Conservation (phyloP, 2,113 vertebrate species). For the Taxidea taxus region DNA sequence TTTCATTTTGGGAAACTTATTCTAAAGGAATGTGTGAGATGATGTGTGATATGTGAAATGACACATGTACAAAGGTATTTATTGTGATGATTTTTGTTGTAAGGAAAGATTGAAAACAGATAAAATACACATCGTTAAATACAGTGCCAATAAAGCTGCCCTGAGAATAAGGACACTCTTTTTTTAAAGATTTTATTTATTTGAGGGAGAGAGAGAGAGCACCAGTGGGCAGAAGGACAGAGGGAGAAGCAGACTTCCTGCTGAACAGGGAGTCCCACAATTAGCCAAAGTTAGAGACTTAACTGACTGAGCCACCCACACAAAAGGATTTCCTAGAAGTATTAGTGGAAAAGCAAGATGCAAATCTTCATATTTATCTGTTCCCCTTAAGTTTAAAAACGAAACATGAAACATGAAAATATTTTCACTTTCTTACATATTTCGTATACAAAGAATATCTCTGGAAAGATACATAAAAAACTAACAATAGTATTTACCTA, state of each 20-base stretch:
- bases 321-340: background rate
- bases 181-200: background rate
- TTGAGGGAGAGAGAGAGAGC: background rate
- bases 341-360: background rate
- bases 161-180: background rate
- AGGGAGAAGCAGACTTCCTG: background rate
- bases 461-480: background rate
- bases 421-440: background rate
- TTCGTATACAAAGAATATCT: background rate
- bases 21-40: background rate
- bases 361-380: background rate
- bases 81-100: background rate
- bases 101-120: slow-evolving; percentile 2
- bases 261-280: background rate
- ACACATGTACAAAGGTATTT: background rate
- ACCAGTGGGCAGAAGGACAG: background rate
- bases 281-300: background rate
- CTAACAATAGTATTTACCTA: slow-evolving; percentile 8
- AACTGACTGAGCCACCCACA: background rate
- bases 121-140: background rate
- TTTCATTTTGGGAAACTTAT: background rate
- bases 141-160: background rate
- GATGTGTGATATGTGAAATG: background rate
- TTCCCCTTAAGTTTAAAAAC: background rate
- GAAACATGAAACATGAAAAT: background rate